These are phyloP conservation scores for Lampropteryx suffumata DNA, from an alignment of 2,888 invertebrate genomes.

Conservation along the genomic window DNA sequence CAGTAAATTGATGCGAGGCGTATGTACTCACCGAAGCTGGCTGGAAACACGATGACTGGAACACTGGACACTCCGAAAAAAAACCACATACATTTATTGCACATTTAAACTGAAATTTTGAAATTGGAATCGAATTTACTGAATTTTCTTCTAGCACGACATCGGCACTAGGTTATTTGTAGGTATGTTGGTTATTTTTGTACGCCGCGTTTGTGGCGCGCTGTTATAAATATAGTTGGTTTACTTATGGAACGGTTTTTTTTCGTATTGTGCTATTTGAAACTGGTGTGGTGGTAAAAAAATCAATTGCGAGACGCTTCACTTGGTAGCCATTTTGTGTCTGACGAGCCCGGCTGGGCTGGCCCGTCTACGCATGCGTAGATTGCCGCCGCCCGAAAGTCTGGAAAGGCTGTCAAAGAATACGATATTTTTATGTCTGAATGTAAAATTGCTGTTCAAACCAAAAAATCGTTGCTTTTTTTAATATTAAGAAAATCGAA, in stretches of 20 bases:
- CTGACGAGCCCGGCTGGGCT: slow-evolving; percentile 54
- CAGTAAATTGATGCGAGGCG: slow-evolving; percentile 33
- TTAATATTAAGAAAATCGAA: no score
- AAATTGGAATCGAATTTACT: slow-evolving; percentile 27
- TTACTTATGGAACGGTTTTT: slow-evolving; percentile 30
- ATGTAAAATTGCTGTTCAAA: no score
- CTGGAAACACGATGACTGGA: slow-evolving; percentile 22
- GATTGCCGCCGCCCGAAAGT: slow-evolving; percentile 49
- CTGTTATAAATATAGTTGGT: slow-evolving; percentile 21
- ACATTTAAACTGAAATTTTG: slow-evolving; percentile 43
- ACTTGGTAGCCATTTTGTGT: slow-evolving; percentile 70
- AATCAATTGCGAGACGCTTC: slow-evolving; percentile 68
- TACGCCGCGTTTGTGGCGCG: slow-evolving; percentile 11
- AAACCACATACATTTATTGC: slow-evolving; percentile 40
- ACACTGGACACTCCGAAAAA: slow-evolving; percentile 18
- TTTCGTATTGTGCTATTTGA: slow-evolving; percentile 40
- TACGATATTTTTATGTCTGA: no score
- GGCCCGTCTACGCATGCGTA: slow-evolving; percentile 62
- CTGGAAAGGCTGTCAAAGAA: slow-evolving; percentile 33
- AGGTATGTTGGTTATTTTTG: slow-evolving; percentile 26
- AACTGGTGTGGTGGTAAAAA: slow-evolving; percentile 60
- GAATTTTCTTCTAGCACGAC: slow-evolving; percentile 36
- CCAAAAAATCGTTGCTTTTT: no score
- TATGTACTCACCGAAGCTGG: slow-evolving; percentile 40
- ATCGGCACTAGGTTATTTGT: slow-evolving; percentile 29